A percentile compares a stretch with the other conserved stretches of the same genome.
These are phyloP conservation scores for Prolemur simus DNA, from an alignment of 2,113 vertebrate species.

Conservation along the genomic window DNA sequence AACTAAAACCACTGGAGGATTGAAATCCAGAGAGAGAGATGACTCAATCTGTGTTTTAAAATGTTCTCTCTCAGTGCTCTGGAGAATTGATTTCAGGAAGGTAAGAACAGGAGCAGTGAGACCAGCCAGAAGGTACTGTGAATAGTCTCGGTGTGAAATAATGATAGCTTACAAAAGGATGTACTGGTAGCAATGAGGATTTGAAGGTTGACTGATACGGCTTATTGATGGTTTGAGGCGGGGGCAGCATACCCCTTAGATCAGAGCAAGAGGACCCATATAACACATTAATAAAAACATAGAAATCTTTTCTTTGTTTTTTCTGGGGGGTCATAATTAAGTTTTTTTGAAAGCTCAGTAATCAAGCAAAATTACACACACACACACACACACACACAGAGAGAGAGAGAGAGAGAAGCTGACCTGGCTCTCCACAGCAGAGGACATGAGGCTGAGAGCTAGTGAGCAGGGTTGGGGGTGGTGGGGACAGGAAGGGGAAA, in stretches of 20 bases:
- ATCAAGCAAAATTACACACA: neutral
- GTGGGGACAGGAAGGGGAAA: neutral
- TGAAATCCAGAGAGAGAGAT: neutral
- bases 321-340: neutral
- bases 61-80: neutral
- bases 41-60: conserved; percentile 43
- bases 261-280: neutral
- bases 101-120: neutral
- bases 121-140: neutral
- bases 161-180: neutral
- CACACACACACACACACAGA: no score
- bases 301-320: neutral
- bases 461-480: neutral
- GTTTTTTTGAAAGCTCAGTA: neutral
- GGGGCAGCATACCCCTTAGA: neutral
- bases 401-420: no score
- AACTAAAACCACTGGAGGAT: neutral
- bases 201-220: neutral
- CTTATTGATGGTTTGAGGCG: neutral
- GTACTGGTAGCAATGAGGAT: neutral
- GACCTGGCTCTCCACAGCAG: rapidly evolving
- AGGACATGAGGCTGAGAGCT: neutral
- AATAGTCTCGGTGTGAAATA: neutral
- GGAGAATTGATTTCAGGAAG: neutral
- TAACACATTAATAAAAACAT: neutral